phyloP scores from a whole-genome alignment of 2,113 vertebrate genomes.

The Echinops telfairi region DNA sequence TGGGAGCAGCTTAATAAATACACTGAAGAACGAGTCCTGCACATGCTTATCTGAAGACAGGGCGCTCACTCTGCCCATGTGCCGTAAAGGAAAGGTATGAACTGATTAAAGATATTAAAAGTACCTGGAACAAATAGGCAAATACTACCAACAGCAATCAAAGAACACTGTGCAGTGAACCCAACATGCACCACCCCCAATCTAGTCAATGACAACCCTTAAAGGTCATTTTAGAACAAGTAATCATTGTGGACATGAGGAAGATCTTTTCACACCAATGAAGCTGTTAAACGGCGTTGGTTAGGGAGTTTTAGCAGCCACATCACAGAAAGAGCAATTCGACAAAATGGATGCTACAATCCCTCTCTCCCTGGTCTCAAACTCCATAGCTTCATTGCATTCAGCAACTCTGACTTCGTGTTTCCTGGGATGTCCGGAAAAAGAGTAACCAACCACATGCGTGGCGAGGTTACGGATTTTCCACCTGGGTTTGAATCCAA shows the following conservation, averaged over 20 bases:
- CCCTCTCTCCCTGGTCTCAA: neutral
- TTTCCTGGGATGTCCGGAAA: constrained; percentile 30
- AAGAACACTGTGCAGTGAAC: constrained; percentile 23
- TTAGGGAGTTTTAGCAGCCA: constrained; percentile 31
- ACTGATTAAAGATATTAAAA: constrained; percentile 58
- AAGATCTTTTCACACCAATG: constrained; percentile 41
- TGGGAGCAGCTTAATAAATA: constrained; percentile 9
- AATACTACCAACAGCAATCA: constrained; percentile 40
- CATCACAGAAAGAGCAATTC: constrained; percentile 59
- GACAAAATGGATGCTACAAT: constrained; percentile 46
- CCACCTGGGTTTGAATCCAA: neutral
- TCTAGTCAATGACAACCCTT: constrained; percentile 11
- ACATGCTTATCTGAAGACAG: constrained; percentile 29
- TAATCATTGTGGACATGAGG: constrained; percentile 53
- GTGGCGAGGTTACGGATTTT: neutral
- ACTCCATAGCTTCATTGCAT: constrained; percentile 57
- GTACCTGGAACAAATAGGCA: neutral
- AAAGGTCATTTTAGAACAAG: constrained; percentile 57
- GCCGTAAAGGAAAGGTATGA: constrained; percentile 27
- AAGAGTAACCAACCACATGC: neutral
- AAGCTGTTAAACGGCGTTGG: constrained; percentile 58
- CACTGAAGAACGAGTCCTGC: neutral
- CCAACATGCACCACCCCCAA: neutral
- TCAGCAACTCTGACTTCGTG: neutral
- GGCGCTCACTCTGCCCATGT: constrained; percentile 30